These are phyloP conservation scores for Troides aeacus DNA, from an alignment of 2,888 invertebrate genomes.

Conservation along the genomic window DNA sequence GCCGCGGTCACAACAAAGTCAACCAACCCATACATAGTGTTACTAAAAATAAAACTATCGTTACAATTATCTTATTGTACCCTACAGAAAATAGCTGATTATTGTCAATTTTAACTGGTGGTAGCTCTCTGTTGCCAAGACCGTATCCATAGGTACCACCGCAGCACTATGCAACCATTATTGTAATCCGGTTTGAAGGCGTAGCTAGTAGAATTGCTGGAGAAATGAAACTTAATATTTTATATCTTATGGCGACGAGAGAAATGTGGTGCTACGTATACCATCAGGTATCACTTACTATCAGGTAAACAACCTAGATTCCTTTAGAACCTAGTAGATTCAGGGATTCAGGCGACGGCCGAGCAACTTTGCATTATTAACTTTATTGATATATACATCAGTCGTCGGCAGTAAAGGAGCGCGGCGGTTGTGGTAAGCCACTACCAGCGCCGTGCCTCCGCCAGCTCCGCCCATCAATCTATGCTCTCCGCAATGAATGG, in stretches of 20 bases:
- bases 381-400: conserved; percentile 1
- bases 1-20: neutral
- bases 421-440: conserved; percentile 59
- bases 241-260: too few species aligned
- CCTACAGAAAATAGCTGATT: too few species aligned
- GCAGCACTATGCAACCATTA: neutral
- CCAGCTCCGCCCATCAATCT: conserved; percentile 72
- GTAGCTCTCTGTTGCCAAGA: too few species aligned
- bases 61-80: too few species aligned
- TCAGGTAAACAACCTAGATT: neutral
- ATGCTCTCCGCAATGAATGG: conserved; percentile 75
- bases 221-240: too few species aligned
- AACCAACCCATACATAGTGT: neutral
- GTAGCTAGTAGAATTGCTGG: too few species aligned
- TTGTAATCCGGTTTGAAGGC: neutral
- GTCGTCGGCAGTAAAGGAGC: conserved; percentile 48
- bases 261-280: neutral
- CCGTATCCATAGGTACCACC: too few species aligned
- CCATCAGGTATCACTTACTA: neutral
- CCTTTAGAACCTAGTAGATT: neutral
- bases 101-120: too few species aligned
- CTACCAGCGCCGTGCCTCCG: conserved; percentile 49
- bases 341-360: neutral
- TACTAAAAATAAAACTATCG: neutral
- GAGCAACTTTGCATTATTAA: neutral